Conservation (phyloP, 92 coral and sea anemone genomes). For the Isaurus tuberculatus region DNA sequence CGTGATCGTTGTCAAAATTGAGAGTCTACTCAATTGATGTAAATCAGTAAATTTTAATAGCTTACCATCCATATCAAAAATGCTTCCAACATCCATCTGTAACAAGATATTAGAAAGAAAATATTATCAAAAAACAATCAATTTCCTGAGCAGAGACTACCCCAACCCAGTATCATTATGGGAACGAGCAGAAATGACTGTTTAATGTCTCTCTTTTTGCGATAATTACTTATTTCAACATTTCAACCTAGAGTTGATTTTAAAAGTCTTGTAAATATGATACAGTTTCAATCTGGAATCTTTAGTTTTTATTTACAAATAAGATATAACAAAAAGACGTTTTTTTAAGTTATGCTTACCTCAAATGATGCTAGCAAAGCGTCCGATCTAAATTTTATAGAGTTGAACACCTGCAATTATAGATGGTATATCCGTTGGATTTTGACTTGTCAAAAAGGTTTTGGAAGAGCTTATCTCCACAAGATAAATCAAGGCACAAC, state of each 20-base stretch:
- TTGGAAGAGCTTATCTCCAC: neutral
- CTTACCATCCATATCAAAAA: slow-evolving; percentile 48
- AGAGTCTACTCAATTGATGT: neutral
- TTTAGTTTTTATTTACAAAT: too few relatives aligned
- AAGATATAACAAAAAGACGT: neutral
- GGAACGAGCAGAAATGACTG: too few relatives aligned
- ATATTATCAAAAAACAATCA: neutral
- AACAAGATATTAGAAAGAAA: neutral
- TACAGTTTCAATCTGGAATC: too few relatives aligned
- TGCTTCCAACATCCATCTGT: slow-evolving; percentile 40
- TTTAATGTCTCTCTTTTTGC: neutral
- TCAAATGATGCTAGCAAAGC: slow-evolving; percentile 82
- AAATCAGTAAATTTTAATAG: neutral
- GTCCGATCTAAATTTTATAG: slow-evolving; percentile 78
- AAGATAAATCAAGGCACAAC: too few relatives aligned
- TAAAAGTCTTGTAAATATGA: too few relatives aligned
- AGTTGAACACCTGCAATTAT: slow-evolving; percentile 72
- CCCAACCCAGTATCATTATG: neutral
- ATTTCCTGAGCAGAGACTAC: neutral
- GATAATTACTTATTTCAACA: too few relatives aligned
- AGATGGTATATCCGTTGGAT: too few relatives aligned
- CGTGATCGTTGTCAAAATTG: too few relatives aligned
- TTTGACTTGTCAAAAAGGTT: neutral
- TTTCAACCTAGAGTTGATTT: too few relatives aligned
- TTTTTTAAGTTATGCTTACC: slow-evolving; percentile 41